phyloP scores from a whole-genome alignment of 2,888 invertebrate species.

The Leptopilina drosophilae region DNA sequence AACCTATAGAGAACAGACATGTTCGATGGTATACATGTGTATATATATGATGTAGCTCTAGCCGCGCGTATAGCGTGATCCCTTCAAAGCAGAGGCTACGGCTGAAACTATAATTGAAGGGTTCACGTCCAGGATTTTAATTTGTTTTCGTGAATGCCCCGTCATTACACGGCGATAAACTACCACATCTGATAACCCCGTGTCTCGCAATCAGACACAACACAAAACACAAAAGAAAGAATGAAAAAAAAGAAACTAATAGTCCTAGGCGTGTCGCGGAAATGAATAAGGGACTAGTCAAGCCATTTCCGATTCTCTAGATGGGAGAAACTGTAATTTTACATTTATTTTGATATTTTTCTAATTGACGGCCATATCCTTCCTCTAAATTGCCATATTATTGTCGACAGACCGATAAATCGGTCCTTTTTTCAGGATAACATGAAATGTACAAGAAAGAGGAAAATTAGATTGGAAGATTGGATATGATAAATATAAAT shows the following conservation, averaged over 20 bases:
- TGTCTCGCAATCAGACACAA: conserved; percentile 42
- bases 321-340: conserved; percentile 6
- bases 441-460: too few relatives aligned
- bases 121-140: conserved; percentile 56
- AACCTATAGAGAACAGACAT: conserved; percentile 13
- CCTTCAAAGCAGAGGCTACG: conserved; percentile 38
- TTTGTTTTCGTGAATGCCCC: conserved; percentile 54
- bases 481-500: too few relatives aligned
- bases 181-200: conserved; percentile 51
- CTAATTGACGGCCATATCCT: not conserved
- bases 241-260: conserved; percentile 9
- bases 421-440: too few relatives aligned
- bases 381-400: not conserved
- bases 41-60: not conserved
- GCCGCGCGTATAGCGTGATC: conserved; percentile 37
- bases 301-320: not conserved
- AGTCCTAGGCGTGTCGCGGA: conserved; percentile 37
- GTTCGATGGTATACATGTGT: conserved; percentile 9
- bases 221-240: not conserved
- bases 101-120: conserved; percentile 53
- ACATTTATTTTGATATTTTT: conserved; percentile 15
- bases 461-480: too few relatives aligned
- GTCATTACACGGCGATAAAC: conserved; percentile 56
- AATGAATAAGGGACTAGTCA: conserved; percentile 33
- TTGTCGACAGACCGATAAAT: too few relatives aligned